Evolutionary conservation across 2,797 vertebrate species (phyloP).

Genomic region (Gymnocypris eckloni): DNA sequence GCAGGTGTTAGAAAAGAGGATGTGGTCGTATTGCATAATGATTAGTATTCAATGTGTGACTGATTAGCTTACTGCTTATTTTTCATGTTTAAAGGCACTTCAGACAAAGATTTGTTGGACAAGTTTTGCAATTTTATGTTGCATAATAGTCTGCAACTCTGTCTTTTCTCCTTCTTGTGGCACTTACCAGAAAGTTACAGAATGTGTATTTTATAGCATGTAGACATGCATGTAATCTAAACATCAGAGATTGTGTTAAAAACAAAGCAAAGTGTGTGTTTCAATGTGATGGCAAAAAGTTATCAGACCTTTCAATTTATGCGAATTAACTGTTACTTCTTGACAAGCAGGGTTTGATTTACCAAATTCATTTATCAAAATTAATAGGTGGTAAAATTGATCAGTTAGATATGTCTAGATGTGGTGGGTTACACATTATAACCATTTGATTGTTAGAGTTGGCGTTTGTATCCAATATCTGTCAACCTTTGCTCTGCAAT

Average conservation of each 20-base stretch:
- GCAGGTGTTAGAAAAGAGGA: slow-evolving; percentile 7
- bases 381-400: background rate
- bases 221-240: slow-evolving; percentile 26
- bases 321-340: background rate
- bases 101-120: background rate
- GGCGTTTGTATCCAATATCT: background rate
- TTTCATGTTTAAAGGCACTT: slow-evolving; percentile 11
- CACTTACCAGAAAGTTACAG: slow-evolving; percentile 14
- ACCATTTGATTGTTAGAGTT: background rate
- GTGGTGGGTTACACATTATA: background rate
- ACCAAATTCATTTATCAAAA: background rate
- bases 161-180: background rate
- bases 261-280: background rate
- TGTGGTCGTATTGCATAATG: background rate
- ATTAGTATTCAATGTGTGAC: background rate
- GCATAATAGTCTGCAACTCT: background rate
- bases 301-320: background rate
- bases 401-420: background rate
- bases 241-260: background rate
- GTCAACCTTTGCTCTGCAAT: slow-evolving; percentile 9
- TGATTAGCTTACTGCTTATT: slow-evolving; percentile 2
- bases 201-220: slow-evolving; percentile 11
- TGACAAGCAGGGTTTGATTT: background rate
- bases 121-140: background rate
- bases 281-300: background rate